Evolutionary conservation across 2,113 vertebrate genomes (phyloP), one percentile per base, ranked within the genome.

Genomic region (Sapayoa aenigma): DNA sequence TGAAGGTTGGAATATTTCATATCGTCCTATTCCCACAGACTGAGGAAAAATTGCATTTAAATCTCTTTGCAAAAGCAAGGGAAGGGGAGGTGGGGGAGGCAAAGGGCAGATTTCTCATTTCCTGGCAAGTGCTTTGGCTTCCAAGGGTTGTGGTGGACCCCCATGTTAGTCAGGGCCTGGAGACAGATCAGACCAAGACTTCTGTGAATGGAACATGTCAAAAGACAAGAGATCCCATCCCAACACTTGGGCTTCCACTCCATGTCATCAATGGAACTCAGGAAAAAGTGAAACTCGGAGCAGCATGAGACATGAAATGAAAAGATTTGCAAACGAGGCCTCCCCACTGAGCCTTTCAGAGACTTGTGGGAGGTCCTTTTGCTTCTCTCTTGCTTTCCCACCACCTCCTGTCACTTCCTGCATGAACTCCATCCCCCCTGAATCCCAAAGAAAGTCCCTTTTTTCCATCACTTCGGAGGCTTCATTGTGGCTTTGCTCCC

Each of bases 271-370:
- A 28, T 80, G 78, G 94, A 83, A 82, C 84, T 69, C 90, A 66
- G 87, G 65, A 90, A 73, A 76, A 19, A 86, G 67, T 23, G 74
- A 85, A 56, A 90, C 21, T 58, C 53, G 3, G 49, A 85, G 68
- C 23, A 0, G 41, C 4, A 0, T 66, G 90, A 91, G 58, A 15
- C 41, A 11, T 18, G 35, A 35, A 80, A 66, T 90, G 74, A 94
- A 93, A 95, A 69, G 82, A 77, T 83, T 83, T 90, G 88, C 72
- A 33, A 88, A 88, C 42, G 5, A 92, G 50, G 27, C 72, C 55
- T 93, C 85, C 95, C 94, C 67, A 5, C 94, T 76, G 94, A 30
- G 85, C 46, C 68, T 93, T 95, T 96, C 92, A 90, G 72, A 42
- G 42, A 5, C 20, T 77, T 77, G 63, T 88, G 90, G 94, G 95